A percentile compares a stretch with the other conserved stretches of the same genome.
Evolutionary conservation across 2,797 vertebrate genomes (phyloP).

Genomic region (Ptychobarbus kaznakovi): DNA sequence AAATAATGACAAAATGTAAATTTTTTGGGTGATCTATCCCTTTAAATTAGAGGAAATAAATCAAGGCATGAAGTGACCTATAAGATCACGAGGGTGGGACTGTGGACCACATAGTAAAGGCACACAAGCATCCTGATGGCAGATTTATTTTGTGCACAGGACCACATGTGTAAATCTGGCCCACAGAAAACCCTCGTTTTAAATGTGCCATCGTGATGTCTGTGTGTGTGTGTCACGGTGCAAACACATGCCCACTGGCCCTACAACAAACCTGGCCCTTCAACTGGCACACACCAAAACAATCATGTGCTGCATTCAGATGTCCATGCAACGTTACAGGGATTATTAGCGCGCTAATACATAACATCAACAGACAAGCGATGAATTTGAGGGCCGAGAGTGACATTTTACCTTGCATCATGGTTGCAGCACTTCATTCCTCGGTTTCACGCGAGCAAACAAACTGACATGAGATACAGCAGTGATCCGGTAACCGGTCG

Average conservation of each 20-base stretch:
- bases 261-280: too few relatives aligned
- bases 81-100: slow-evolving; percentile 21
- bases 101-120: slow-evolving; percentile 6
- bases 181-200: not conserved
- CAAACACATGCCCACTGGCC: not conserved
- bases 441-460: slow-evolving; percentile 64
- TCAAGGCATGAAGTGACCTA: slow-evolving; percentile 8
- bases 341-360: not conserved
- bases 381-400: slow-evolving; percentile 13
- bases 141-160: not conserved
- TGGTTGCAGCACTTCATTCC: slow-evolving; percentile 83
- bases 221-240: not conserved
- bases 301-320: slow-evolving; percentile 3
- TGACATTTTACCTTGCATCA: slow-evolving; percentile 82
- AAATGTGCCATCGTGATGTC: not conserved
- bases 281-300: slow-evolving; percentile 26
- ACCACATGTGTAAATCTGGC: not conserved
- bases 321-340: not conserved
- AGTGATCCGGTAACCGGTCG: slow-evolving; percentile 51
- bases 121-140: slow-evolving; percentile 3
- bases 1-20: not conserved
- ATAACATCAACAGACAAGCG: not conserved
- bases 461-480: slow-evolving; percentile 59
- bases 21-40: not conserved
- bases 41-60: slow-evolving; percentile 13